phyloP scores from a whole-genome alignment of 2,888 invertebrate species.

The Yponomeuta malinellus region DNA sequence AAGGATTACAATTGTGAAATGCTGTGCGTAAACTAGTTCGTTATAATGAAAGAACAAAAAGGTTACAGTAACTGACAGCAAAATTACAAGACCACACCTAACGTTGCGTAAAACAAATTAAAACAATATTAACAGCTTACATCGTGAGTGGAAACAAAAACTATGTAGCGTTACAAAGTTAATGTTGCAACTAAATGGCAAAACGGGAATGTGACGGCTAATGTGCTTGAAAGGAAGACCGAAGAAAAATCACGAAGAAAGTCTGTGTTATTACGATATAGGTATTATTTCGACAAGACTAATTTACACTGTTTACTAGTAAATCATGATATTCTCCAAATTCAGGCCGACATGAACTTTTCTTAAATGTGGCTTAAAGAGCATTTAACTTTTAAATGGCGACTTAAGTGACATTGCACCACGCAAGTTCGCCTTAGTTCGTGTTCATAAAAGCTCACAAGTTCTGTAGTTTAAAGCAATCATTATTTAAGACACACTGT shows the following conservation, averaged over 20 bases:
- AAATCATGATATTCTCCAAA: too few relatives aligned
- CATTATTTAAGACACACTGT: too few relatives aligned
- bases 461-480: too few relatives aligned
- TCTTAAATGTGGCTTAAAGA: too few relatives aligned
- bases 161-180: neutral
- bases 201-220: neutral
- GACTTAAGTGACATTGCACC: too few relatives aligned
- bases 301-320: neutral
- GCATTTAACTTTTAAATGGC: too few relatives aligned
- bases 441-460: too few relatives aligned
- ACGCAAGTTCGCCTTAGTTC: too few relatives aligned
- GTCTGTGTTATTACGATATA: neutral
- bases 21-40: neutral
- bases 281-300: too few relatives aligned
- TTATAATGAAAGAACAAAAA: neutral
- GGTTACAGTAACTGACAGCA: neutral
- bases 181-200: slow-evolving; percentile 1
- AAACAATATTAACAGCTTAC: slow-evolving; percentile 10
- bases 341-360: too few relatives aligned
- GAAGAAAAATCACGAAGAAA: slow-evolving; percentile 1
- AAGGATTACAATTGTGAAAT: neutral
- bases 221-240: neutral
- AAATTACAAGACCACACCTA: neutral
- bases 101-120: neutral
- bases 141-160: slow-evolving; percentile 4